phyloP scores from a whole-genome alignment of 2,797 vertebrate species.

The Rousettus madagascariensis region DNA sequence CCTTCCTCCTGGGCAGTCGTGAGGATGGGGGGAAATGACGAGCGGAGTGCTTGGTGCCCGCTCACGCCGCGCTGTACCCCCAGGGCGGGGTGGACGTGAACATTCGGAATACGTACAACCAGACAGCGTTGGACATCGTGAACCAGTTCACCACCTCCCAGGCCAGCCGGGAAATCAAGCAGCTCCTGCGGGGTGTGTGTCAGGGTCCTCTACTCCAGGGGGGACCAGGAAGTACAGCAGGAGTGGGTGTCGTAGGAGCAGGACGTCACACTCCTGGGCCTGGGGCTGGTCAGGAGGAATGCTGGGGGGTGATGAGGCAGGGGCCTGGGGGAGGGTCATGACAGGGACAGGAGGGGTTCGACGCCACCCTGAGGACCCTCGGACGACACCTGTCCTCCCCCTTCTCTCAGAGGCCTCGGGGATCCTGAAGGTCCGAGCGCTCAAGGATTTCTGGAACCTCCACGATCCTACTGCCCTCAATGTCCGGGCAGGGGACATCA shows the following conservation, averaged over 20 bases:
- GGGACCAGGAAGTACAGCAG: background rate
- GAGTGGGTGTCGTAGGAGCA: background rate
- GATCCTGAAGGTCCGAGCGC: constrained; percentile 94
- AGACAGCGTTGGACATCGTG: constrained; percentile 96
- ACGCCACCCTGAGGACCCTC: background rate
- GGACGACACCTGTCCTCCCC: constrained; percentile 36
- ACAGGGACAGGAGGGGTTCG: background rate
- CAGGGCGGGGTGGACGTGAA: constrained; percentile 90
- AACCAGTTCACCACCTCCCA: constrained; percentile 98
- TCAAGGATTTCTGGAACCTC: constrained; percentile 98
- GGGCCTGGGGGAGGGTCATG: background rate
- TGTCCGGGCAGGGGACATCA: constrained; percentile 94
- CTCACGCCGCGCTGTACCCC: background rate
- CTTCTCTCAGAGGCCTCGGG: constrained; percentile 92
- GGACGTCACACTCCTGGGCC: background rate
- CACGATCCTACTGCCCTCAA: constrained; percentile 98
- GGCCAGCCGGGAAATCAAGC: constrained; percentile 97
- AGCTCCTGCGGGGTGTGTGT: constrained; percentile 90
- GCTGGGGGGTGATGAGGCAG: background rate
- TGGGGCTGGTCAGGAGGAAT: background rate
- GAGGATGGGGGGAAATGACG: background rate
- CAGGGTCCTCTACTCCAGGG: too few relatives aligned
- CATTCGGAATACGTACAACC: constrained; percentile 96
- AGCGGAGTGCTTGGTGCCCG: accelerated
- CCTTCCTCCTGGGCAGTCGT: background rate